Base-by-base conservation (phyloP, 2,888 invertebrate genomes). In the Ptilodon capucinus region DNA sequence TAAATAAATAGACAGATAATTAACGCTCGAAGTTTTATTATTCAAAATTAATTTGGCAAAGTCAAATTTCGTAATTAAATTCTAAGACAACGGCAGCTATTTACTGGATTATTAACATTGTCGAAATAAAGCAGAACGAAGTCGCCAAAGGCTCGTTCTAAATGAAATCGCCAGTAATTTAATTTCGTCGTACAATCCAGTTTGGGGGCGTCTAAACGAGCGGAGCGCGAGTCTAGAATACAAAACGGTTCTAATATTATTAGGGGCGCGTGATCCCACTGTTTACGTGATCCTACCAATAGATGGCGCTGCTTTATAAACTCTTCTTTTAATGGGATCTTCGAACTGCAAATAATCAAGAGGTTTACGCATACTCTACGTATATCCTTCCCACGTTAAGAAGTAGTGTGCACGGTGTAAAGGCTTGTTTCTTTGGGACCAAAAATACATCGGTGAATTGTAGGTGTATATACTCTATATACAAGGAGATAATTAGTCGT, bases 141-240 rank as follows among this genome's bases (percentile, higher is more conserved):
- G 14, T 40, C 36, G 38, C 55, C 48, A 47, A 47, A 56, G 54
- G 64, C 62, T 54, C 60, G 59, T 64, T 67, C 64, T 54, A 55
- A 68, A 67, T 64, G 56, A 59, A 71, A 68, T 69, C 64, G 57
- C 53, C 56, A 47, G 53, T 69, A 64, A 70, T 72, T 69, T 60
- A 60, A 74, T 75, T 73, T 60, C 41, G 57, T 36, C 51, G 64
- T 56, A 55, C 57, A 62, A 65, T 53, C 48, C 40, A 50, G 57
- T 65, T 38, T 62, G 46, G 42, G n/a, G 50, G 64, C 57, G 19
- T 35, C 48, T 51, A 52, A 61, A 53, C 53, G 46, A 48, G 51
- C 51, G 25, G 23, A 21, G 38, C 6, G 32, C 40, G 40, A 35
- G 6, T 9, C 16, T 32, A 42, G 59, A 40, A 40, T 40, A 25